Evolutionary conservation across 2,888 invertebrate species (phyloP), one percentile per base, ranked within the genome.

Genomic region (Ferrisia virgata): DNA sequence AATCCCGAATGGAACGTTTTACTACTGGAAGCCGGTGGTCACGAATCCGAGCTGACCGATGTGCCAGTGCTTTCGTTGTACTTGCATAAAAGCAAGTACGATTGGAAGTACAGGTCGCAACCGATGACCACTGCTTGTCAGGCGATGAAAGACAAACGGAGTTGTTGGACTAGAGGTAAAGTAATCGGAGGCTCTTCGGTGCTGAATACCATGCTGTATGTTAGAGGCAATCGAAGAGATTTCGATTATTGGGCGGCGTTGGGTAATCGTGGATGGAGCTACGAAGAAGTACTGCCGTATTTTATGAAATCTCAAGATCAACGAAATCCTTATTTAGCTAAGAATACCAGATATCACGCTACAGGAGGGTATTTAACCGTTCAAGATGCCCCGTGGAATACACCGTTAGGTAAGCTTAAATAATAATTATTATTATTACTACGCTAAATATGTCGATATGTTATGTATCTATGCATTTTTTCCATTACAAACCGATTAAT

Each of bases 71-170:
- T 96, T n/a, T 96, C 96, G 64, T 88, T 96, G 76, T 96, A 95
- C 88, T 90, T 96, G 87, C 96, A 96, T 89, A 95, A 95, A 87
- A 96, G 96, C 88, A 94, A 94, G 90, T 88, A 96, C 87, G 96
- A 96, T 89, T 96, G 96, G 96, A 95, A 95, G 87, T 96, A 95
- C 89, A 94, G 95, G 86, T 93, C 96, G 0, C 95, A 96, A 88
- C 94, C 96, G 0, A 94, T 95, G 89, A 90, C 92, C 76, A 92
- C 94, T 0, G 96, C 96, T 0, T 96, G 96, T 86, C 94, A 95
- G 88, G 96, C 95, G 0, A 95, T 96, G 95, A 90, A 92, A 83
- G 95, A 95, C 87, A 92, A 93, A 87, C 91, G 95, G 69, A 95
- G 95, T 87, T 93, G 93, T 87, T 96, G 96, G 96, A 96, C 96